Percentiles rank a stretch among this genome's conserved stretches.
Evolutionary conservation across 2,888 invertebrate species (phyloP).

Genomic region (Melipona beecheii): DNA sequence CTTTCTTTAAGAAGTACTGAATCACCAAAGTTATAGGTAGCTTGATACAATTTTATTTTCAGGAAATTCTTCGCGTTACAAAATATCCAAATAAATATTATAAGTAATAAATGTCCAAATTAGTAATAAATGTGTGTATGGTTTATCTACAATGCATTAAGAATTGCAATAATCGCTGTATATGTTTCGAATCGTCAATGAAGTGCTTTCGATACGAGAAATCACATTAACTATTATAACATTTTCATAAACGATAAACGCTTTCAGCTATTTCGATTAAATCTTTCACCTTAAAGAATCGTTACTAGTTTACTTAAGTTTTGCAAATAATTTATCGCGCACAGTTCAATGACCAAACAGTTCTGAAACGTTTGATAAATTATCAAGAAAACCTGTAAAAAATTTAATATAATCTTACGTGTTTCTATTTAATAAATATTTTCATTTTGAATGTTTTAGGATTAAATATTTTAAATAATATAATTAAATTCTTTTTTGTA

Average conservation of each 20-base stretch:
- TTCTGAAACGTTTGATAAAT: conserved; percentile 22
- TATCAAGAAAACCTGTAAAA: not conserved
- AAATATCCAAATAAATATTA: not conserved
- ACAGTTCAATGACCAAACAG: conserved; percentile 22
- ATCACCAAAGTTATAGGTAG: not conserved
- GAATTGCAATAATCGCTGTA: not conserved
- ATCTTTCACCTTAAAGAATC: not conserved
- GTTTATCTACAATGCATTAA: not conserved
- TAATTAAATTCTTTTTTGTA: not conserved
- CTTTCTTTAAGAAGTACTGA: conserved; percentile 2
- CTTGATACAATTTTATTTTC: not conserved
- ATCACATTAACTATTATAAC: not conserved
- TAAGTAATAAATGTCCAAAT: not conserved
- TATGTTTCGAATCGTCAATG: not conserved
- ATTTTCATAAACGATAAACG: not conserved
- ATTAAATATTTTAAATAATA: not conserved
- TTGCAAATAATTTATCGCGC: conserved; percentile 16
- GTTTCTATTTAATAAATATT: not conserved
- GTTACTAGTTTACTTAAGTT: not conserved
- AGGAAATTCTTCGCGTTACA: not conserved
- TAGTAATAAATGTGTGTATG: not conserved
- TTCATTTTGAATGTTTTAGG: not conserved
- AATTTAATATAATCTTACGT: no score
- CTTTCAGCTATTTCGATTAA: not conserved
- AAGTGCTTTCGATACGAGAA: not conserved